A percentile compares a stretch with the other conserved stretches of the same genome.
Evolutionary conservation across 2,888 invertebrate genomes (phyloP).

Genomic region (Harpalus rufipes): DNA sequence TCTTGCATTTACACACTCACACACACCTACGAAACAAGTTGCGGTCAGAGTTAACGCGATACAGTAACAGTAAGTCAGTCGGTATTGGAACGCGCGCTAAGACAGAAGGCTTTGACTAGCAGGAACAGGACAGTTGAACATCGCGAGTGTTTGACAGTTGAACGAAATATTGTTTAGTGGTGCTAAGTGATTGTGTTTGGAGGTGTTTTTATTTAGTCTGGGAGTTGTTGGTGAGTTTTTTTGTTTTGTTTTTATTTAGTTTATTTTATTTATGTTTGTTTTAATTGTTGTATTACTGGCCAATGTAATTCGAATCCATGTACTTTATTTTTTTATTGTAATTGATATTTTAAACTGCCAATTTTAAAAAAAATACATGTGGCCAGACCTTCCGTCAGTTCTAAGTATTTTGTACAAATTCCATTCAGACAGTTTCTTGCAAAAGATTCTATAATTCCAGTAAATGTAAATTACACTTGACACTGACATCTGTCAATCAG

Average conservation of each 20-base stretch:
- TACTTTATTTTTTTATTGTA: no score
- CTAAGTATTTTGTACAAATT: no score
- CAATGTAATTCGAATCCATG: no score
- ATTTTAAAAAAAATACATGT: no score
- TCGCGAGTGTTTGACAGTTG: conserved; percentile 43
- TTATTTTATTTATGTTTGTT: neutral
- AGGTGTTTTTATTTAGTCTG: neutral
- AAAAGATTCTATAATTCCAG: no score
- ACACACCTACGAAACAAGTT: neutral
- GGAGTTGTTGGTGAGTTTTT: neutral
- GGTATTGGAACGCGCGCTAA: neutral
- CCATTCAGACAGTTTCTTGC: no score
- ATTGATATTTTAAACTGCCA: no score
- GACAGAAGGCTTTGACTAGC: conserved; percentile 14
- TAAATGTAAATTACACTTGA: no score
- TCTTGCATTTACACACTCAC: neutral
- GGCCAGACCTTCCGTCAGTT: no score
- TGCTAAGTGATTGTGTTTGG: neutral
- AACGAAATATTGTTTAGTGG: neutral
- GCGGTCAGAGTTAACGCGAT: conserved; percentile 10
- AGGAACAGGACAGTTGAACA: neutral
- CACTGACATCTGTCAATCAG: no score
- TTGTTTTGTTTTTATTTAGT: no score
- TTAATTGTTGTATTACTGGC: no score
- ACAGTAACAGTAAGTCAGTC: conserved; percentile 12